Evolutionary conservation across 2,113 vertebrate genomes (phyloP), one percentile per base, ranked within the genome.

Genomic region (Proteles cristata): DNA sequence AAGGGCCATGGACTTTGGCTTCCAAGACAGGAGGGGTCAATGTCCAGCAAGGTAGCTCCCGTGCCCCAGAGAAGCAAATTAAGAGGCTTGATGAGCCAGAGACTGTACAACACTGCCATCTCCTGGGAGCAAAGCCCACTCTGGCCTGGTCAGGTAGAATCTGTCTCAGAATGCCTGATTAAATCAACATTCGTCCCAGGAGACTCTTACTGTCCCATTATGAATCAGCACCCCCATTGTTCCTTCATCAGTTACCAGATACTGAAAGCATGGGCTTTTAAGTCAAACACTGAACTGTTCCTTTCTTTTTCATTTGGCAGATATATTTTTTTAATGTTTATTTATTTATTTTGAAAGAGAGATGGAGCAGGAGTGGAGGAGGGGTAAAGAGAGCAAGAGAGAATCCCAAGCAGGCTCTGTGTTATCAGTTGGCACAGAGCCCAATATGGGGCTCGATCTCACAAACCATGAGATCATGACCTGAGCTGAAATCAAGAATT

Each of bases 51-150:
- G 0, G 25, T 14, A 19, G n/a, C 48, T 79, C 68, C 66, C 58
- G 66, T 19, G 48, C n/a, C 77, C 85, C 68, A 7, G 48, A 43
- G 16, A 48, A 83, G 55, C 23, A 11, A 66, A 7, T 61, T 48
- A 31, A 80, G 31, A 96, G 39, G 21, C 23, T 73, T 15, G 35
- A 45, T 4, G 39, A 79, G 71, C 50, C 87, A 93, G 69, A 80
- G 68, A n/a, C 82, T 96, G 31, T 77, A 25, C 94, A 96, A 97
- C 81, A 94, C 96, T 94, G 97, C 96, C 97, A 94, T 66, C 97
- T 97, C 84, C 97, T 96, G 97, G 97, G 97, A 95, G 65, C 69
- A 74, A 73, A 65, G 8, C 55, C 50, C 43, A 7, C 50, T 79
- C 48, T 43, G 17, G 71, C n/a, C 55, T 63, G 31, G 17, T 48